Base-by-base conservation (phyloP, 2,888 invertebrate species). In the Aproaerema taeniolella region DNA sequence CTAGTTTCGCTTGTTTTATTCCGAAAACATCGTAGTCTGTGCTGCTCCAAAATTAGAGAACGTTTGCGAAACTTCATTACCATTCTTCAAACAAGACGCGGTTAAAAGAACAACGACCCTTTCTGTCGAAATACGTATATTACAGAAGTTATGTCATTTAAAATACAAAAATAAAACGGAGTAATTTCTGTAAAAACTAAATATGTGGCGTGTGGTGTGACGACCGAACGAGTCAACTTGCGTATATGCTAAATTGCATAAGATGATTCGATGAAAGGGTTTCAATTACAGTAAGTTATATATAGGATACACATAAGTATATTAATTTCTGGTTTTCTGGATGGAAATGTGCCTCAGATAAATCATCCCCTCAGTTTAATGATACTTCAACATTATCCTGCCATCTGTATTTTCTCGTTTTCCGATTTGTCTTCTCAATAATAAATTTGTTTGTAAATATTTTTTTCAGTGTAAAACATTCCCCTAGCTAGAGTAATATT, bases 201-300 rank as follows among this genome's bases (percentile, higher is more conserved):
- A 14, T 11, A 13, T 10, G 28, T 11, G 12, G 30, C 17, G 17
- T 45, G 32, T 28, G 39, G 31, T 39, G 26, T 12, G 28, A 33
- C 26, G 24, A 10, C 14, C n/a, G 10, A 30, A 31, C 32, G 33
- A 49, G 45, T 53, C 45, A 46, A n/a, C n/a, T n/a, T n/a, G n/a
- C n/a, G n/a, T 53, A 46, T 56, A 53, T 49, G 42, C 48, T 47
- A 49, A 53, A 53, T 51, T 46, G 49, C 29, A 38, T 45, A 42
- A 17, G 16, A 16, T 32, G 30, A 6, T 8, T 1, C 17, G 24
- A 17, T 11, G 33, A 12, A 17, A 16, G 31, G n/a, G n/a, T 17
- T 16, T 11, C 32, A 20, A 33, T 33, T 33, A 33, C 32, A n/a
- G n/a, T n/a, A n/a, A n/a, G n/a, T n/a, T n/a, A n/a, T n/a, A n/a